Conservation (phyloP, 2,113 vertebrate genomes). For the Lampris megalopsis region DNA sequence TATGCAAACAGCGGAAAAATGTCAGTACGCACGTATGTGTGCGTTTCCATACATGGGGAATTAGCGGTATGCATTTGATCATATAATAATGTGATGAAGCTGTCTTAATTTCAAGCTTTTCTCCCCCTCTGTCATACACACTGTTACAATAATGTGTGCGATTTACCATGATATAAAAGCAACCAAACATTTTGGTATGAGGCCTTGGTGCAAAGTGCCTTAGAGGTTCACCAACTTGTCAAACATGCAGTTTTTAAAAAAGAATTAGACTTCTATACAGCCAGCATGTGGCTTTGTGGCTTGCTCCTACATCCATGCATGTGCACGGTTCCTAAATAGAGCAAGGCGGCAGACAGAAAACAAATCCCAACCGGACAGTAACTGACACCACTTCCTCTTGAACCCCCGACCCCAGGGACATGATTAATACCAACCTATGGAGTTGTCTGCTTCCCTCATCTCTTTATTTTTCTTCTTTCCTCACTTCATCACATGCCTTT, state of each 20-base stretch:
- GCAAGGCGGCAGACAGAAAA: constrained; percentile 67
- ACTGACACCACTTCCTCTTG: constrained; percentile 73
- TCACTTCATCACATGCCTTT: background rate
- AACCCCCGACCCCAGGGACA: constrained; percentile 48
- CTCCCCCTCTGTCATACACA: background rate
- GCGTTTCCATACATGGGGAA: background rate
- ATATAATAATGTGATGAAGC: too few species aligned
- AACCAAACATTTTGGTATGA: constrained; percentile 29
- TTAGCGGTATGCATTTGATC: too few species aligned
- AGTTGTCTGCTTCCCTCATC: background rate
- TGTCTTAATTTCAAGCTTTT: background rate
- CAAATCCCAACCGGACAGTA: constrained; percentile 59
- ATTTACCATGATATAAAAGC: constrained; percentile 42
- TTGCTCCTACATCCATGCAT: constrained; percentile 44
- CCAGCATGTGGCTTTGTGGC: constrained; percentile 15
- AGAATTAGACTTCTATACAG: constrained; percentile 46
- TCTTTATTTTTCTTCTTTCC: background rate
- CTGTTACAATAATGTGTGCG: constrained; percentile 3
- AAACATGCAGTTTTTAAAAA: constrained; percentile 43
- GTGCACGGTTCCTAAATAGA: constrained; percentile 65
- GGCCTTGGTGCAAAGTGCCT: constrained; percentile 3
- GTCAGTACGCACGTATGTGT: background rate
- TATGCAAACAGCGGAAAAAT: background rate
- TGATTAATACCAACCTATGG: constrained; percentile 46
- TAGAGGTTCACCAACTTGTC: background rate